These are phyloP conservation scores for Acrossocheilus wenchowensis DNA, from an alignment of 2,797 vertebrate species.

Conservation along the genomic window DNA sequence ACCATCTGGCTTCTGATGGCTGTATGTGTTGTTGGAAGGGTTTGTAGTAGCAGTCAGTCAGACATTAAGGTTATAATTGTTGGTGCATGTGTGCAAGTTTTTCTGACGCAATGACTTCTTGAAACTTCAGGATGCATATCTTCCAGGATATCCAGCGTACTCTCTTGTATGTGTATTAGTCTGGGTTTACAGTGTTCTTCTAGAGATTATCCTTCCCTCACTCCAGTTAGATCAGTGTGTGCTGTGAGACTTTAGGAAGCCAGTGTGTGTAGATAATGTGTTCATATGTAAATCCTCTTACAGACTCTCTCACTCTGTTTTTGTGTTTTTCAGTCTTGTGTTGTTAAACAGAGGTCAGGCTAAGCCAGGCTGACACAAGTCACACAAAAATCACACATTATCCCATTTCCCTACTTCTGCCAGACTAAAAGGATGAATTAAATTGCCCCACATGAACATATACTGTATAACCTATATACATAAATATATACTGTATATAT, in stretches of 20 bases:
- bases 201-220: constrained; percentile 28
- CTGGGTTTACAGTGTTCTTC: constrained; percentile 19
- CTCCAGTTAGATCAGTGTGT: constrained; percentile 8
- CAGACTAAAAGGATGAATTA: neutral
- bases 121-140: neutral
- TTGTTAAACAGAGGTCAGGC: constrained; percentile 73
- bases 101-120: neutral
- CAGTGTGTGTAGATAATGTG: constrained; percentile 44
- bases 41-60: constrained; percentile 18
- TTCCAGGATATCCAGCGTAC: neutral
- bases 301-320: constrained; percentile 4
- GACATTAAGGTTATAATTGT: constrained; percentile 7
- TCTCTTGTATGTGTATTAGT: constrained; percentile 53
- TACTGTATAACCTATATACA: neutral
- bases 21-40: constrained; percentile 1
- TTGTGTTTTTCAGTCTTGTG: constrained; percentile 59
- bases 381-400: neutral
- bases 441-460: neutral
- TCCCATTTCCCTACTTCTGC: neutral
- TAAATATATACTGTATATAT: no score
- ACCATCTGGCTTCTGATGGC: constrained; percentile 38
- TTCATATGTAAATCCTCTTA: constrained; percentile 57
- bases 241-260: constrained; percentile 16
- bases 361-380: constrained; percentile 72
- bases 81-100: neutral